Conservation (phyloP, 92 coral and sea anemone species). For the Palythoa grandiflora region DNA sequence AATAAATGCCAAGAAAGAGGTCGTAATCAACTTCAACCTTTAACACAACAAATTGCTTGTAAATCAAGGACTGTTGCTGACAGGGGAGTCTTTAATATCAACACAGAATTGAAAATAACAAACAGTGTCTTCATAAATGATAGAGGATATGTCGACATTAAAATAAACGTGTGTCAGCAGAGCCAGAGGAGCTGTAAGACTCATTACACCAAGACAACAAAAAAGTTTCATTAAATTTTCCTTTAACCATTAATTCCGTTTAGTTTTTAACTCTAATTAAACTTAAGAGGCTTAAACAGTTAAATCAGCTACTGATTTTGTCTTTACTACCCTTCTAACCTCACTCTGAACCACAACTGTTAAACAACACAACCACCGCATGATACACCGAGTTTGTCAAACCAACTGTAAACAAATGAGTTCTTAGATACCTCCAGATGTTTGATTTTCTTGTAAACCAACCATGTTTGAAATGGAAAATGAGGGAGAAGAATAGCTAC, state of each 20-base stretch:
- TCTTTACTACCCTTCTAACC: neutral
- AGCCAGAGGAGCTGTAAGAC: neutral
- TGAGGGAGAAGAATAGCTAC: conserved; percentile 21
- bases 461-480: conserved; percentile 7
- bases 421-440: conserved; percentile 38
- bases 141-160: neutral
- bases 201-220: too few relatives aligned
- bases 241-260: too few relatives aligned
- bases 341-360: neutral
- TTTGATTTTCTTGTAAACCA: conserved; percentile 14
- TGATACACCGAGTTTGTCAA: neutral
- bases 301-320: too few relatives aligned
- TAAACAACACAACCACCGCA: too few relatives aligned
- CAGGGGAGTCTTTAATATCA: neutral
- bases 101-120: neutral
- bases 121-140: neutral
- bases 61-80: neutral
- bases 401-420: neutral
- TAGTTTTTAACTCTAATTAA: too few relatives aligned
- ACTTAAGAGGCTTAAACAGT: too few relatives aligned
- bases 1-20: neutral
- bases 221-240: too few relatives aligned
- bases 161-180: neutral
- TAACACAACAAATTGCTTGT: neutral
- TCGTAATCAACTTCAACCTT: neutral